phyloP scores from a whole-genome alignment of 2,797 vertebrate species.

The Sorex maritimensis region DNA sequence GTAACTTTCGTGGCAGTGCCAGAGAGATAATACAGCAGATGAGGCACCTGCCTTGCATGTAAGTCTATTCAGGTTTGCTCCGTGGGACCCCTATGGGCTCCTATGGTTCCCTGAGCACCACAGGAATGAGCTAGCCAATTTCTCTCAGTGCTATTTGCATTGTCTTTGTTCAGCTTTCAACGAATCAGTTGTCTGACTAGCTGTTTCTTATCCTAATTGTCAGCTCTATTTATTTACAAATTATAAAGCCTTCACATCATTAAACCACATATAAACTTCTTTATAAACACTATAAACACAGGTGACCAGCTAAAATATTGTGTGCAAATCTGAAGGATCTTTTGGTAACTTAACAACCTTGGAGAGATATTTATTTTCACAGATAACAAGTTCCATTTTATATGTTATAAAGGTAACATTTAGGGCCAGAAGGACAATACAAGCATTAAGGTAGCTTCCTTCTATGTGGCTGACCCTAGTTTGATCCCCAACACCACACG shows the following conservation, averaged over 20 bases:
- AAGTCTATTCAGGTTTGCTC: too few species aligned
- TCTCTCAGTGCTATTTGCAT: not conserved
- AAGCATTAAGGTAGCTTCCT: too few species aligned
- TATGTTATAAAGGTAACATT: not conserved
- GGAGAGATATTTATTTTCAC: not conserved
- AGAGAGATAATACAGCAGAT: too few species aligned
- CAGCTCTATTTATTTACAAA: not conserved
- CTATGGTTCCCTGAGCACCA: too few species aligned
- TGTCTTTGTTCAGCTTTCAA: conserved; percentile 20
- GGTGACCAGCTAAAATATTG: not conserved
- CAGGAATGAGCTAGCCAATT: not conserved
- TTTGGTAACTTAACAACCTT: conserved; percentile 12
- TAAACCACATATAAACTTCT: not conserved
- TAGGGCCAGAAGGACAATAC: too few species aligned
- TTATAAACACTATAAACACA: not conserved
- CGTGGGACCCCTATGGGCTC: too few species aligned
- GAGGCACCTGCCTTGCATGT: too few species aligned
- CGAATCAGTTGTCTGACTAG: not conserved
- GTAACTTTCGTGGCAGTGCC: too few species aligned
- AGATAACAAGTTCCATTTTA: not conserved
- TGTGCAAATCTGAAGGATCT: not conserved
- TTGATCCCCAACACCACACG: too few species aligned
- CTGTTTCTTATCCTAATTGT: not conserved
- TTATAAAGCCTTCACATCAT: conserved; percentile 6
- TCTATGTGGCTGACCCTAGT: too few species aligned